Percentiles rank a stretch among this genome's conserved stretches.
Evolutionary conservation across 2,113 vertebrate species (phyloP).

Genomic region (Stegostoma tigrinum): DNA sequence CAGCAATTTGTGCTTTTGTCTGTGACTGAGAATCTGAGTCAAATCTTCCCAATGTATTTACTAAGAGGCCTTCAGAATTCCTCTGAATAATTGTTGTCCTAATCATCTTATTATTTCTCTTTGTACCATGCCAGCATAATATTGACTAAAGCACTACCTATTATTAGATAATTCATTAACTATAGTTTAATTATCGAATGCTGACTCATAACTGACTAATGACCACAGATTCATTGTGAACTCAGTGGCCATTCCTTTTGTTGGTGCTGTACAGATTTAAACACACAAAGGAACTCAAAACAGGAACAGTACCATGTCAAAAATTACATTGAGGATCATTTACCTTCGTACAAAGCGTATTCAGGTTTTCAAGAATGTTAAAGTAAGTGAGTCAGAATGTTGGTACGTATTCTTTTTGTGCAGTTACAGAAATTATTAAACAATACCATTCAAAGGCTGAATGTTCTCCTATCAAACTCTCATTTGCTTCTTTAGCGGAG

Average conservation of each 20-base stretch:
- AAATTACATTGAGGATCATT: not conserved
- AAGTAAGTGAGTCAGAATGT: not conserved
- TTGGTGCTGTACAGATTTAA: not conserved
- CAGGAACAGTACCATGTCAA: not conserved
- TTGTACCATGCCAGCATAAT: not conserved
- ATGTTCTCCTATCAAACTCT: not conserved
- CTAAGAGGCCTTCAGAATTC: not conserved
- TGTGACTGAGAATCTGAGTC: not conserved
- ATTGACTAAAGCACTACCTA: not conserved
- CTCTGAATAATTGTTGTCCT: not conserved
- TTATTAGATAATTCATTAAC: not conserved
- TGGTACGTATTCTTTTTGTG: not conserved
- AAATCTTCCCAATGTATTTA: not conserved
- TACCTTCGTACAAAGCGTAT: not conserved
- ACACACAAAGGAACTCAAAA: not conserved
- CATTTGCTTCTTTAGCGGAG: not conserved
- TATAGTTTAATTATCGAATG: not conserved
- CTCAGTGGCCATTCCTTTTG: not conserved
- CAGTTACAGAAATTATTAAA: not conserved
- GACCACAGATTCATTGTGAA: not conserved
- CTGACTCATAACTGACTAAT: not conserved
- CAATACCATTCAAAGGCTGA: not conserved
- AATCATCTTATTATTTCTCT: not conserved
- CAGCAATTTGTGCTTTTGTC: no score
- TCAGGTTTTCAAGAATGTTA: not conserved